Base-by-base conservation (phyloP, 1,140 invertebrate species). In the Copidosoma floridanum region DNA sequence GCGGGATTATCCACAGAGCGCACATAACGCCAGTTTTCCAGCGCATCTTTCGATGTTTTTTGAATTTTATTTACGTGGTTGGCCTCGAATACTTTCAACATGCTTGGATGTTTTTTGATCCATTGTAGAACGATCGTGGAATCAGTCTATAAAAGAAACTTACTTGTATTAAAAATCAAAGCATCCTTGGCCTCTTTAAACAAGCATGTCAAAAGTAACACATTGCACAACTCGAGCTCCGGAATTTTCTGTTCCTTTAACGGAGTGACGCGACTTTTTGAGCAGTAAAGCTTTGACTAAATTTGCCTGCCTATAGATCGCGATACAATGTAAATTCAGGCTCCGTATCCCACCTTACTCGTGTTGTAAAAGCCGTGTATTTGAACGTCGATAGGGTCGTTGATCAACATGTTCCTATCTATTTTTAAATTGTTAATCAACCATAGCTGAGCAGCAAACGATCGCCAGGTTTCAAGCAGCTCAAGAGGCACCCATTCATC, bases 201-300 rank as follows among this genome's bases (percentile, higher is more conserved):
- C 37, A 81, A 47, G 6, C 70, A 66, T 3, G 74, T 66, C 7
- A 82, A 57, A 16, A 82, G 41, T 4, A 73, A 38, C 2, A 81
- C 81, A 3, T 71, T 82, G 54, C 68, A 73, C 16, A 84, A 63
- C 66, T 84, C 83, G 11, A 84, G 61, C 61, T 77, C 50, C 11
- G 83, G 82, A 27, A 85, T 68, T 11, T 76, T 75, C 10, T 65
- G 23, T 24, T 32, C 26, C 35, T 61, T 61, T 1, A 61, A 6
- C 4, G 59, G 56, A 1, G 64, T 44, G 8, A 65, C 59, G 0
- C 56, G 44, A 3, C 57, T 55, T 23, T 62, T 65, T 6, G 56
- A 44, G n/a, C 55, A 58, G 1, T 58, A 20, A 32, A 65, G 48
- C n/a, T 41, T 26, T 21, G 46, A 12, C 1, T 37, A 12, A 21